Percentiles rank a stretch among this genome's conserved stretches.
Evolutionary conservation across 2,797 vertebrate genomes (phyloP).

Genomic region (Anas bahamensis): DNA sequence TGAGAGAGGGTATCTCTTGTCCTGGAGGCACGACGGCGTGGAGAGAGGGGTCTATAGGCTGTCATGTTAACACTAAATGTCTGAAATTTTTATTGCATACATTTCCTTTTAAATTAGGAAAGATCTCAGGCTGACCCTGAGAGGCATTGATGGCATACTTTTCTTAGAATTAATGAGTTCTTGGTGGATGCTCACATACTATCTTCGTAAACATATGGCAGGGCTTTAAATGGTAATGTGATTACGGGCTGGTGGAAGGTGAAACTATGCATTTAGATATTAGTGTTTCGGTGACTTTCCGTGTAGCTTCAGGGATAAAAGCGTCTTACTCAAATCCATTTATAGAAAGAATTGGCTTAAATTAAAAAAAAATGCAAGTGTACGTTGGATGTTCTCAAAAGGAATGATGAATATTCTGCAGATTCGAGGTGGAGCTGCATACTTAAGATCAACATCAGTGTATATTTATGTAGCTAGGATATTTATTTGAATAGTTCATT

Average conservation of each 20-base stretch:
- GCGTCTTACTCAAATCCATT: background rate
- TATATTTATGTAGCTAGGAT: background rate
- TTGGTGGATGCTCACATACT: background rate
- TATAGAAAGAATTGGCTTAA: background rate
- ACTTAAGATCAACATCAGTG: background rate
- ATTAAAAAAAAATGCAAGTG: background rate
- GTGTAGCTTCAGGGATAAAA: background rate
- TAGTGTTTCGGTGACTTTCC: conserved; percentile 15
- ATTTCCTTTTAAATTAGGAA: conserved; percentile 44
- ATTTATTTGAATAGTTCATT: background rate
- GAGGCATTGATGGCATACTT: conserved; percentile 5
- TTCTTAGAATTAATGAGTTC: conserved; percentile 3
- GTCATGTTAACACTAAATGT: background rate
- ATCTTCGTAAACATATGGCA: background rate
- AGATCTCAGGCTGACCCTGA: background rate
- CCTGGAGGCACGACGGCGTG: background rate
- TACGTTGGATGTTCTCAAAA: background rate
- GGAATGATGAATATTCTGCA: background rate
- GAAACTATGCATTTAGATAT: conserved; percentile 20
- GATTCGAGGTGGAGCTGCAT: background rate
- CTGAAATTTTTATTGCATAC: conserved; percentile 45
- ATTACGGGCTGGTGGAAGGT: conserved; percentile 33
- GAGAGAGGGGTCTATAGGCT: background rate
- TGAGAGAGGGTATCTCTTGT: conserved; percentile 11
- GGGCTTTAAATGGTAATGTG: conserved; percentile 45